phyloP scores from a whole-genome alignment of 2,113 vertebrate species.

The Oryzias celebensis region DNA sequence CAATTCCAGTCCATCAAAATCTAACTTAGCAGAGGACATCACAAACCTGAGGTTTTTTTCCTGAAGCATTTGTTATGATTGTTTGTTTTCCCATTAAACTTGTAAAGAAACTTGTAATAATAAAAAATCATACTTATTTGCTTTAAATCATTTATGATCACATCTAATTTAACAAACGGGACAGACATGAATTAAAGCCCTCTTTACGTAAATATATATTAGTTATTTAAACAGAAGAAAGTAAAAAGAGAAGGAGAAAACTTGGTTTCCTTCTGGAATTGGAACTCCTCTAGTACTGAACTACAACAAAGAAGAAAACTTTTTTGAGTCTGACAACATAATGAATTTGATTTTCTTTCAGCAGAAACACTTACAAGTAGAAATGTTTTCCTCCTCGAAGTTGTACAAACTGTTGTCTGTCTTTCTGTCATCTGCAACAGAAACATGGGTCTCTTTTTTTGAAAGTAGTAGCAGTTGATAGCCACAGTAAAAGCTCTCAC shows the following conservation, averaged over 20 bases:
- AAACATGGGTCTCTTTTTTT: not conserved
- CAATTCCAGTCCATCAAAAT: too few species aligned
- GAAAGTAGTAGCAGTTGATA: too few species aligned
- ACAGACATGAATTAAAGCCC: not conserved
- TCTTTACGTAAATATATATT: not conserved
- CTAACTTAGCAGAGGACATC: too few species aligned
- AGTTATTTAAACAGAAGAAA: not conserved
- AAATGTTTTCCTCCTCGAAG: not conserved
- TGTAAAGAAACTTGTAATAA: not conserved
- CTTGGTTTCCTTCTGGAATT: not conserved
- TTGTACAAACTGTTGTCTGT: not conserved
- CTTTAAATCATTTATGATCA: not conserved
- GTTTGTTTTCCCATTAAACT: too few species aligned
- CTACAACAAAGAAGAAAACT: constrained; percentile 31
- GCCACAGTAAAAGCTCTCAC: constrained; percentile 15
- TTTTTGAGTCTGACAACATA: not conserved
- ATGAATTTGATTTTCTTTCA: not conserved
- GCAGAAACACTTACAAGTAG: constrained; percentile 30
- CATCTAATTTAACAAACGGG: not conserved
- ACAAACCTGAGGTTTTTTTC: too few species aligned
- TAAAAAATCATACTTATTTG: not conserved
- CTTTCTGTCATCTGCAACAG: not conserved
- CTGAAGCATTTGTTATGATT: too few species aligned
- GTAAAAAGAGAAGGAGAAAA: not conserved
- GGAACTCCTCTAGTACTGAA: not conserved